Base-by-base conservation (phyloP, 1,140 invertebrate species). In the Heliconius eleuchia region DNA sequence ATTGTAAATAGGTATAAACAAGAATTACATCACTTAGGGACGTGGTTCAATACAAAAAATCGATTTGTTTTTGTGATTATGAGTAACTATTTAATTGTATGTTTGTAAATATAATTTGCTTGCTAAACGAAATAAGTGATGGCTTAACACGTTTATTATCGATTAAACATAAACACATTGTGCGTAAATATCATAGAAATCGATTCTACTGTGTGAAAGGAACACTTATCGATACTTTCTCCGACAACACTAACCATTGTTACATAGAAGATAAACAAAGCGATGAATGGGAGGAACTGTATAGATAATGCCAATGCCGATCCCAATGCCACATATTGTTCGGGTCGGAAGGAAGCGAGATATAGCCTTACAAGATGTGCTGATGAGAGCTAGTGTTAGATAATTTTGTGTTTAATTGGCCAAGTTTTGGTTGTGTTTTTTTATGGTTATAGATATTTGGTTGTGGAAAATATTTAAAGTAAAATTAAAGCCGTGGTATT, bases 251-350 rank as follows among this genome's bases (percentile, higher is more conserved):
- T 80, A 80, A 70, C 78, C 78, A 83, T 86, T 83, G 80, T 87
- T 83, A 81, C 79, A 82, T 77, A 27, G 80, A 83, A 82, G 77
- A 77, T 83, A 85, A 84, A 87, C 84, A 87, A 84, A 84, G 85
- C 82, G 77, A 83, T 90, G 89, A 92, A 92, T 92, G 88, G 88
- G 87, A 90, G 90, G 90, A 93, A 91, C 90, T 86, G 85, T 84
- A 88, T 90, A 91, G 90, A 92, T 87, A 92, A 87, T 86, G 84
- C 90, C 90, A 91, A 92, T 92, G 91, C 90, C 91, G 89, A 87
- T 81, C 85, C 86, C 92, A 93, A 92, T 92, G 91, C 89, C 92
- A 86, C 80, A 87, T 89, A 93, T 93, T 93, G 92, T 93, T 92
- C 79, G 73, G 81, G 84, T 91, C 87, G 92, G 92, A 93, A 93